A percentile compares a stretch with the other conserved stretches of the same genome.
Conservation (phyloP, 2,797 vertebrate genomes). For the Clarias laeviceps region DNA sequence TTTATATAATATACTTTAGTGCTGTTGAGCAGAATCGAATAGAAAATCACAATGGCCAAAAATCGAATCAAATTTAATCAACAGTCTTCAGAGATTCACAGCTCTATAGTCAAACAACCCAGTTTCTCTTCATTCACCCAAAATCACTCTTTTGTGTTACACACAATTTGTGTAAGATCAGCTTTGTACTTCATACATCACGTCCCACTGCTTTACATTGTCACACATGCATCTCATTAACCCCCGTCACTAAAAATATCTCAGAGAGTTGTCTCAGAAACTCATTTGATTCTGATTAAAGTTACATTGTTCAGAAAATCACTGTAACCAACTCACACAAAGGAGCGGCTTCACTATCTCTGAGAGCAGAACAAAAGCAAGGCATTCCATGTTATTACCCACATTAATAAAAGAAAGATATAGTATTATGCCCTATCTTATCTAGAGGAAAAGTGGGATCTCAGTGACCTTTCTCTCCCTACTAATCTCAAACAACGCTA, state of each 20-base stretch:
- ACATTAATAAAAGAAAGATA: slow-evolving; percentile 64
- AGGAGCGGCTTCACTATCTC: slow-evolving; percentile 12
- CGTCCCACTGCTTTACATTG: slow-evolving; percentile 11
- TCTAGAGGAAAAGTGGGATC: slow-evolving; percentile 71
- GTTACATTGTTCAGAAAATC: slow-evolving; percentile 51
- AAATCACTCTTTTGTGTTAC: slow-evolving; percentile 7
- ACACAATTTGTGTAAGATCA: not conserved
- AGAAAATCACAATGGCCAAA: too few species aligned
- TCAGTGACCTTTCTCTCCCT: slow-evolving; percentile 77
- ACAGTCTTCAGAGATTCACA: too few species aligned
- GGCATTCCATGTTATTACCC: slow-evolving; percentile 58
- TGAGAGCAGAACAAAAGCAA: slow-evolving; percentile 45
- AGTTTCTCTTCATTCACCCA: not conserved
- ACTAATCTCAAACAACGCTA: slow-evolving; percentile 76
- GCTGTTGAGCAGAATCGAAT: too few species aligned
- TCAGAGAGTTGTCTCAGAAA: slow-evolving; percentile 19
- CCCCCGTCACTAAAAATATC: slow-evolving; percentile 6
- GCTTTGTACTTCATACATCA: slow-evolving; percentile 30
- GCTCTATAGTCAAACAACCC: not conserved
- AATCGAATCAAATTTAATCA: too few species aligned
- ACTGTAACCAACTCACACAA: slow-evolving; percentile 22
- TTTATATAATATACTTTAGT: too few species aligned
- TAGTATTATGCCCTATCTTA: slow-evolving; percentile 70
- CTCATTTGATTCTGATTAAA: slow-evolving; percentile 58
- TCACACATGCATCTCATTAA: slow-evolving; percentile 21